phyloP scores from a whole-genome alignment of 2,888 invertebrate genomes.

The Dyspetes luteomarginatus region DNA sequence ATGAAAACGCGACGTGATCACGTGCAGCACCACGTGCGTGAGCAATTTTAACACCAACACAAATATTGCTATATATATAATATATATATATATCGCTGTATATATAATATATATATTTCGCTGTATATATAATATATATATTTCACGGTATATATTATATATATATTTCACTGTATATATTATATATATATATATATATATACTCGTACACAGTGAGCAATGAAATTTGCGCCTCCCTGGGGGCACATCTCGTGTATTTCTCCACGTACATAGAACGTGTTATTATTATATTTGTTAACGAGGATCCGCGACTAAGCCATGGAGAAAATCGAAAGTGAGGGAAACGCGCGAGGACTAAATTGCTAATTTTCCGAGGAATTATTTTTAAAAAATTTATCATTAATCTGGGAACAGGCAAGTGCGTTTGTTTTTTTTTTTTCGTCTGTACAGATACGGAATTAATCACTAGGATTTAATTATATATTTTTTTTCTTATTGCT shows the following conservation, averaged over 20 bases:
- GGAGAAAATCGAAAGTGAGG: conserved; percentile 33
- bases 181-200: too few species aligned
- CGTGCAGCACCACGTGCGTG: background rate
- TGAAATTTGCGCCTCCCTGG: conserved; percentile 29
- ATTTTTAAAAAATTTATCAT: background rate
- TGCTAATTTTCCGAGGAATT: background rate
- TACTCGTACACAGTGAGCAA: background rate
- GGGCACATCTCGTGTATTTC: background rate
- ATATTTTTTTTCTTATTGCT: background rate
- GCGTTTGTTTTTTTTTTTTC: background rate
- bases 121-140: too few species aligned
- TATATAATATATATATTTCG: too few species aligned
- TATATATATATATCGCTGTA: too few species aligned
- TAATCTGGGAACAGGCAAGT: background rate
- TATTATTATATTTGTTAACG: conserved; percentile 26
- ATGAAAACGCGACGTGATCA: conserved; percentile 8
- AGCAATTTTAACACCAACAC: conserved; percentile 20
- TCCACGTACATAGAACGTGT: background rate
- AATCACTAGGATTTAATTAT: too few species aligned
- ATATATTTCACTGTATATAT: too few species aligned
- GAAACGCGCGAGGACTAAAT: conserved; percentile 10
- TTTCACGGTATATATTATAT: background rate
- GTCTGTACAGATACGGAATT: background rate
- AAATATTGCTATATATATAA: background rate
- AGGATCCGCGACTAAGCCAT: background rate